Evolutionary conservation across 2,113 vertebrate species (phyloP).

Genomic region (Leucopsar rothschildi): DNA sequence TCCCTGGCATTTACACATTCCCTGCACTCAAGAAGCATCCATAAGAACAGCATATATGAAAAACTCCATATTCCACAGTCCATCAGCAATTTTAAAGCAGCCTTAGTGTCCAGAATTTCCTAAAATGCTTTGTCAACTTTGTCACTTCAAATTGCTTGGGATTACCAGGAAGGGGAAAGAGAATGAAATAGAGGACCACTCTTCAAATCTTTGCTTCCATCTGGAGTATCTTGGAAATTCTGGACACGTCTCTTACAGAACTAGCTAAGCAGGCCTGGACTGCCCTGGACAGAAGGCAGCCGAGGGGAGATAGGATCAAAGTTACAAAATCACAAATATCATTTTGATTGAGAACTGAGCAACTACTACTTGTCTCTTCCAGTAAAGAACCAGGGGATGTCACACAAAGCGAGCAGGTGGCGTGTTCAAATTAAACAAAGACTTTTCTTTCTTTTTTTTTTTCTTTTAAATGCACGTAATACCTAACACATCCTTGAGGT

Average conservation of each 20-base stretch:
- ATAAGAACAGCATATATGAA: neutral
- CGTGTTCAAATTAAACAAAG: neutral
- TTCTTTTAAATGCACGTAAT: neutral
- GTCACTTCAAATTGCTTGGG: neutral
- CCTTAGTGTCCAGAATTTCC: neutral
- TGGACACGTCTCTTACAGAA: neutral
- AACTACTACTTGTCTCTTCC: neutral
- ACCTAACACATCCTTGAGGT: neutral
- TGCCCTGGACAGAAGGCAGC: neutral
- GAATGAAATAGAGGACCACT: neutral
- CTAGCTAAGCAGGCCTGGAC: neutral
- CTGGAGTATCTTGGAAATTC: neutral
- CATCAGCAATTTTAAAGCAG: neutral
- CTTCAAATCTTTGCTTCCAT: neutral
- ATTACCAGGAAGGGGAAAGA: neutral
- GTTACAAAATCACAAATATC: neutral
- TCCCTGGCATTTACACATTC: fast-evolving
- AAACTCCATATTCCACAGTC: neutral
- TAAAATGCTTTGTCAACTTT: neutral
- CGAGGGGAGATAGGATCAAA: neutral
- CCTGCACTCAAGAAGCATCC: neutral
- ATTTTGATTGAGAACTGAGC: neutral
- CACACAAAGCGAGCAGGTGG: neutral
- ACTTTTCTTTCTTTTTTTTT: neutral
- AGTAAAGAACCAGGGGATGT: neutral